Percentiles rank a stretch among this genome's conserved stretches.
phyloP scores from a whole-genome alignment of 2,888 invertebrate genomes.

The Hydrotaea diabolus region DNA sequence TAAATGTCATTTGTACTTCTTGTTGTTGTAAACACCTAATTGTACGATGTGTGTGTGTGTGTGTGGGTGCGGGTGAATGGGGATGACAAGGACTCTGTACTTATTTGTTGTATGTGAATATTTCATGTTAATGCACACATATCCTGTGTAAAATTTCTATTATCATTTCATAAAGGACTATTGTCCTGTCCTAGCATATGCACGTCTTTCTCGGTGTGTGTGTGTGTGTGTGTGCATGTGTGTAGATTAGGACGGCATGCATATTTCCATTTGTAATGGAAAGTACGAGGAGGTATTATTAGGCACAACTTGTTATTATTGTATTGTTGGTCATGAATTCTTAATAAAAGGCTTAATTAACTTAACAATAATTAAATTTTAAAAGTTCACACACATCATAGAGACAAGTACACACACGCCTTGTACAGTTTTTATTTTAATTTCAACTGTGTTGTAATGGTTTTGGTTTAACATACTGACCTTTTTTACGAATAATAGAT shows the following conservation, averaged over 20 bases:
- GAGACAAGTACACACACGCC: neutral
- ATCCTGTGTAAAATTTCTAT: conserved; percentile 28
- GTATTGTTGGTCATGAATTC: conserved; percentile 71
- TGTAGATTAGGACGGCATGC: conserved; percentile 21
- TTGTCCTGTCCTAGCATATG: conserved; percentile 48
- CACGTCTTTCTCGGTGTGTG: too few species aligned
- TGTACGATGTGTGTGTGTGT: conserved; percentile 15
- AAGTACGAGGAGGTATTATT: conserved; percentile 26
- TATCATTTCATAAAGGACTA: conserved; percentile 38
- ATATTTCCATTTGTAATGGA: conserved; percentile 55
- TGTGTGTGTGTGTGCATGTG: conserved; percentile 44
- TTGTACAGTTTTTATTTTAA: neutral
- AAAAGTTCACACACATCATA: conserved; percentile 53
- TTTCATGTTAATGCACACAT: conserved; percentile 37
- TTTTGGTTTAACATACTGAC: neutral
- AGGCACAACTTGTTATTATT: conserved; percentile 20
- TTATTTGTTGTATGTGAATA: conserved; percentile 35
- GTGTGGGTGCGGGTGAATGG: neutral
- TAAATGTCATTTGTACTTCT: conserved; percentile 25
- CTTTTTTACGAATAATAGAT: neutral
- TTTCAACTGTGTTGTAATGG: neutral
- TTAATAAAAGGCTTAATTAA: conserved; percentile 73
- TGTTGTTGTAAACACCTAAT: conserved; percentile 58
- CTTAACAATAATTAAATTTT: conserved; percentile 71
- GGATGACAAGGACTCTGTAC: neutral